A percentile compares a stretch with the other conserved stretches of the same genome.
phyloP scores from a whole-genome alignment of 2,797 vertebrate genomes.

The Enteromius unitaeniatus region DNA sequence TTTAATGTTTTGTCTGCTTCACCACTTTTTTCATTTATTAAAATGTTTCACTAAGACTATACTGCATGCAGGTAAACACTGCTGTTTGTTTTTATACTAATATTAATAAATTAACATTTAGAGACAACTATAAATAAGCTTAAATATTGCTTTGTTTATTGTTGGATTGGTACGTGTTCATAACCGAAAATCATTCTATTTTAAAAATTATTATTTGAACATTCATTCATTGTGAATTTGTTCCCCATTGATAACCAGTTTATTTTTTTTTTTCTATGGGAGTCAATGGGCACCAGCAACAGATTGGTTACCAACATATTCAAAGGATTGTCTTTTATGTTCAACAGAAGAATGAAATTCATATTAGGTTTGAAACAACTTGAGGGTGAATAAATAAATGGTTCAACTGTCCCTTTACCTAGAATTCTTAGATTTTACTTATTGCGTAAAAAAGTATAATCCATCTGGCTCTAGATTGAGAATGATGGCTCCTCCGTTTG shows the following conservation, averaged over 20 bases:
- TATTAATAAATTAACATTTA: not conserved
- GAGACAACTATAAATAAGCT: not conserved
- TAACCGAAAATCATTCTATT: not conserved
- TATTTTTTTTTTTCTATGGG: no score
- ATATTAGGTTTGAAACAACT: not conserved
- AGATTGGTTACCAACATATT: not conserved
- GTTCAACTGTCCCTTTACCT: not conserved
- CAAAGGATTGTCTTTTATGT: not conserved
- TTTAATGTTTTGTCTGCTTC: not conserved
- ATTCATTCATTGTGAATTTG: not conserved
- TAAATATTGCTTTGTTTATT: not conserved
- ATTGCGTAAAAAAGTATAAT: not conserved
- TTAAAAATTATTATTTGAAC: not conserved
- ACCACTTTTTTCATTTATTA: not conserved
- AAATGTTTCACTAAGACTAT: not conserved
- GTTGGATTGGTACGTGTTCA: not conserved
- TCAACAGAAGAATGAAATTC: not conserved
- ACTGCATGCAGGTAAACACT: no score
- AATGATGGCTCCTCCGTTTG: not conserved
- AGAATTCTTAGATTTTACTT: not conserved
- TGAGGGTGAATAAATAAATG: not conserved
- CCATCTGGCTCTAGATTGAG: not conserved
- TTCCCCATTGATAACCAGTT: not conserved
- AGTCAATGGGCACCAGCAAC: no score
- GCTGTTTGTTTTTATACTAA: not conserved